A percentile compares a stretch with the other conserved stretches of the same genome.
Conservation (phyloP, 2,888 invertebrate genomes). For the Globia sparganii region DNA sequence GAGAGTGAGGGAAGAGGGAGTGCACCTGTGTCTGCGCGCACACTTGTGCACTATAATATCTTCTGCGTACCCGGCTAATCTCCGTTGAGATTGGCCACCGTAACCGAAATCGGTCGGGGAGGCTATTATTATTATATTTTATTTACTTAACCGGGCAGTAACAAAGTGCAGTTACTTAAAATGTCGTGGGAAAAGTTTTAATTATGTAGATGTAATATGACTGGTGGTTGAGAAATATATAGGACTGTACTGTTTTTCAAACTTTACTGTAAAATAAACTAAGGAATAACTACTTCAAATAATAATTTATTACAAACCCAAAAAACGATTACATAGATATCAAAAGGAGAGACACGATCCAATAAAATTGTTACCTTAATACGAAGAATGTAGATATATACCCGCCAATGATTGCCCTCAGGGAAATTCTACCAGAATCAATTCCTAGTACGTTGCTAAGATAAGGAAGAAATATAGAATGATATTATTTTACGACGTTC, state of each 20-base stretch:
- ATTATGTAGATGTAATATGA: not conserved
- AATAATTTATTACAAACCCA: not conserved
- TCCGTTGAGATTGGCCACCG: too few species aligned
- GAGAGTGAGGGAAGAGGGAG: too few species aligned
- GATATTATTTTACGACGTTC: slow-evolving; percentile 71
- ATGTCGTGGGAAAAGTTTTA: not conserved
- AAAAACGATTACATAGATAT: slow-evolving; percentile 24
- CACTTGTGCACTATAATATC: too few species aligned
- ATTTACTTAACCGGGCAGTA: not conserved
- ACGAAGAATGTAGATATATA: slow-evolving; percentile 35
- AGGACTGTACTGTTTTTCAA: not conserved
- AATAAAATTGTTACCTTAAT: slow-evolving; percentile 56
- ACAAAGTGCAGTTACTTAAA: not conserved
- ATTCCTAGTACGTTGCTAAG: slow-evolving; percentile 63
- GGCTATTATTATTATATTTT: too few species aligned
- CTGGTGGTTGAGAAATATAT: not conserved
- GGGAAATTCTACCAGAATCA: slow-evolving; percentile 69
- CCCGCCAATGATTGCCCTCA: slow-evolving; percentile 57
- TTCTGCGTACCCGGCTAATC: too few species aligned
- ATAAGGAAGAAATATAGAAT: slow-evolving; percentile 70
- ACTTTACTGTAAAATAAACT: not conserved
- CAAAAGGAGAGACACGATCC: slow-evolving; percentile 28
- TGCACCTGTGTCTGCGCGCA: too few species aligned
- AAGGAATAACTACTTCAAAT: not conserved
- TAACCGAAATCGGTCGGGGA: too few species aligned